Evolutionary conservation across 2,113 vertebrate genomes (phyloP), one percentile per base, ranked within the genome.

Genomic region (Brachirus orientalis): DNA sequence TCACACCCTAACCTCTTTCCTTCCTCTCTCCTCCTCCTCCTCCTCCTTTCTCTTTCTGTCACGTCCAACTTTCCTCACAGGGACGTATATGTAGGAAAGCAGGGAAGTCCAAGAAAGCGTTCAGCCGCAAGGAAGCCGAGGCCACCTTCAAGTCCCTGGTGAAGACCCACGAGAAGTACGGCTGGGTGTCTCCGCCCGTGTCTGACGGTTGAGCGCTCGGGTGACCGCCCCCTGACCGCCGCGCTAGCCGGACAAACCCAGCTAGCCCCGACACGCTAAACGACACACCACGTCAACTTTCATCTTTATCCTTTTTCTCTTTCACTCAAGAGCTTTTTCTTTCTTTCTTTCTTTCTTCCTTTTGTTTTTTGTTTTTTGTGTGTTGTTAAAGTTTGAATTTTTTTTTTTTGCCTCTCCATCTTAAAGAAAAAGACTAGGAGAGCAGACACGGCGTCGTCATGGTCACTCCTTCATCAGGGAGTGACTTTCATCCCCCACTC

Each of bases 151-250:
- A 99, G 94, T 98, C 97, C 80, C 90, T 99, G 93, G 98, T 99
- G 95, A 99, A 99, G 92, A 99, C 98, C 90, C 98, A 99, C 41
- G 98, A 99, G 92, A 99, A 99, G 70, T 99, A 99, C 18, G 98
- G 98, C 90, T 99, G 98, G 98, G 98, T 98, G 68, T 98, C 98
- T 69, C 98, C 98, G 0, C 98, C 98, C 0, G 96, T 98, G 44
- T 99, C 98, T 13, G 98, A 99, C 12, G 97, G 98, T 94, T 99
- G 97, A 99, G 58, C 9, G 46, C 43, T 4, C 3, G 7, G 9
- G 16, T n/a, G 7, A 28, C 44, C 4, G 20, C 68, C 57, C 67
- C 64, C 33, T 52, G 7, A 1, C 54, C 57, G 58, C 62, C 17
- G 54, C 35, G 80, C 88, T 82, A 80, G 84, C 86, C 56, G 73